Evolutionary conservation across 2,113 vertebrate genomes (phyloP), one percentile per base, ranked within the genome.

Genomic region (Micronisus gabar): DNA sequence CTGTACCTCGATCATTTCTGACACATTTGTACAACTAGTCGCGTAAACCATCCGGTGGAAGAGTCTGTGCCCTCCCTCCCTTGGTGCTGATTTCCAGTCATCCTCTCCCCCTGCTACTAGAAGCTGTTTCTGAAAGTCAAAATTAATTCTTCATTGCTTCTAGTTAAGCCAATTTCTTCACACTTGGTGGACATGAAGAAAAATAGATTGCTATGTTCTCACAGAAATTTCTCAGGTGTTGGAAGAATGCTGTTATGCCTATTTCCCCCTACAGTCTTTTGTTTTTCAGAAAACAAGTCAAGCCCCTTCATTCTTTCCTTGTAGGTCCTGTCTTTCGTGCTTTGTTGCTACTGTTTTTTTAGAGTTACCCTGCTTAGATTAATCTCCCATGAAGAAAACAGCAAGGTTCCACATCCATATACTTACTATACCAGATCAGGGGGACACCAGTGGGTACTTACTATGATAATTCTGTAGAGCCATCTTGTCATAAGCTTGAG

Each of bases 1-100:
- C 38, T 1, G 1, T 59, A 36, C 13, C 10, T 66, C 0, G 1
- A 6, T 80, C 15, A 36, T 6, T 40, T 81, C 17, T 63, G 52
- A 62, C 13, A 13, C 19, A 1, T 30, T 66, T 71, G 17, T 48
- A 12, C 30, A 82, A 14, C 53, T 47, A 63, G 34, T 55, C 23
- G 47, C 18, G 20, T 38, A 71, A 83, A 36, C 26, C 2, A 2
- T 11, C 11, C 0, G 0, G 23, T 59, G 50, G 36, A 45, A 79
- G 59, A 68, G 13, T 52, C 43, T 36, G 32, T 61, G 25, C 15
- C 14, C 22, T 81, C 22, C 22, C 13, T 53, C 7, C 8, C 6
- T 47, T 67, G 41, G 7, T 80, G 36, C 14, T 8, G 1, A 1
- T 80, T 86, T 86, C 32, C 18, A 47, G n/a, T 36, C 2, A 13